phyloP scores from a whole-genome alignment of 2,113 vertebrate species.

The Ammospiza nelsoni region DNA sequence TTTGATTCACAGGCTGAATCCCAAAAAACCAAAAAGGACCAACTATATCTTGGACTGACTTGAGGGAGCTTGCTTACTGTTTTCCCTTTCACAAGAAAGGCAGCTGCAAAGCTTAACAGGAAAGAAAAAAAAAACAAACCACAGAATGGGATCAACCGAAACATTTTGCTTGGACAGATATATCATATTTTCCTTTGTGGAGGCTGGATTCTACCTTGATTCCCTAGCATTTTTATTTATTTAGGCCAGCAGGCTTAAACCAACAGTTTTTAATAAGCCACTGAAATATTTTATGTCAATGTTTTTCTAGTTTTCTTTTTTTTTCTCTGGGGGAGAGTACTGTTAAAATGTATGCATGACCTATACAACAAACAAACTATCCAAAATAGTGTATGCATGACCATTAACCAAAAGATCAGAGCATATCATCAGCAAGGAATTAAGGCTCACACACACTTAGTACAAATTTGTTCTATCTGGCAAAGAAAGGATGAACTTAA shows the following conservation, averaged over 20 bases:
- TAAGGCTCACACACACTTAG: neutral
- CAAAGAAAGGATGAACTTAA: neutral
- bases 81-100: neutral
- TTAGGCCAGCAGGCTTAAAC: neutral
- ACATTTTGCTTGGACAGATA: slow-evolving; percentile 26
- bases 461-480: neutral
- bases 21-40: neutral
- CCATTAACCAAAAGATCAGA: neutral
- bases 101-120: neutral
- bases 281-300: neutral
- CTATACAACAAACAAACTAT: neutral
- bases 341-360: neutral
- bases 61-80: neutral
- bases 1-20: neutral
- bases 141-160: neutral
- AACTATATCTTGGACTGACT: neutral
- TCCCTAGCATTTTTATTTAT: neutral
- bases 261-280: neutral
- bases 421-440: neutral
- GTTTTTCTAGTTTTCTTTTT: neutral
- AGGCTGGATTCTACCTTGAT: neutral
- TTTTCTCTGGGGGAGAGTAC: neutral
- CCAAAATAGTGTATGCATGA: neutral
- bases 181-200: neutral
- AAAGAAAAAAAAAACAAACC: neutral